phyloP scores from a whole-genome alignment of 2,888 invertebrate genomes.

The Quadroppia sp. region DNA sequence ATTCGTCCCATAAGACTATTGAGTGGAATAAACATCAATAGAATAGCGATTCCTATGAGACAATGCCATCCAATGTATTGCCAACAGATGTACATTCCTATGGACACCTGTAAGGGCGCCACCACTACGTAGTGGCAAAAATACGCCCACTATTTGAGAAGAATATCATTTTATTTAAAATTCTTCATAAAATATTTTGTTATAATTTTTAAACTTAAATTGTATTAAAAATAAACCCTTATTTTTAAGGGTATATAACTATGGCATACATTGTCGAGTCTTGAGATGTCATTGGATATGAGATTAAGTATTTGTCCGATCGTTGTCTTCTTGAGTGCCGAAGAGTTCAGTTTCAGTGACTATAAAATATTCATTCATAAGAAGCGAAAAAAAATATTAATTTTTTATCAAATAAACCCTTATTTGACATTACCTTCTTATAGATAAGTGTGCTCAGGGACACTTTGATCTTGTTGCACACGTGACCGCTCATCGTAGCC shows the following conservation, averaged over 20 bases:
- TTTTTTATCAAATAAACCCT: not conserved
- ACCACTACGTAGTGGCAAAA: too few species aligned
- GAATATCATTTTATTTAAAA: too few species aligned
- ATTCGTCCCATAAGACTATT: slow-evolving; percentile 64
- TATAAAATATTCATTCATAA: not conserved
- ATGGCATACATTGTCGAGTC: slow-evolving; percentile 69
- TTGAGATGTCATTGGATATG: slow-evolving; percentile 86
- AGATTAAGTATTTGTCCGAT: slow-evolving; percentile 88
- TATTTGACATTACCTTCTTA: slow-evolving; percentile 60
- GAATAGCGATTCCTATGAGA: slow-evolving; percentile 70
- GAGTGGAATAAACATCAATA: slow-evolving; percentile 74
- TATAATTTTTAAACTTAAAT: too few species aligned
- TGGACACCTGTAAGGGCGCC: slow-evolving; percentile 73
- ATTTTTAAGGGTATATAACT: too few species aligned
- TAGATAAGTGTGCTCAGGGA: slow-evolving; percentile 77
- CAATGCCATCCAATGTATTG: slow-evolving; percentile 65
- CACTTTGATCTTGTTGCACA: slow-evolving; percentile 75
- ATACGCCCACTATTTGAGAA: too few species aligned
- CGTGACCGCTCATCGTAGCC: slow-evolving; percentile 48
- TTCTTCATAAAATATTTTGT: too few species aligned
- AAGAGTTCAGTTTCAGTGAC: slow-evolving; percentile 60
- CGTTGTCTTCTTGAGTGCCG: slow-evolving; percentile 76
- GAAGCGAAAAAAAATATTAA: slow-evolving; percentile 49
- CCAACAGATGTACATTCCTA: slow-evolving; percentile 76
- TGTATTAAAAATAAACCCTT: too few species aligned